A percentile compares a stretch with the other conserved stretches of the same genome.
These are phyloP conservation scores for Saccopteryx leptura DNA, from an alignment of 2,113 vertebrate genomes.

Conservation along the genomic window DNA sequence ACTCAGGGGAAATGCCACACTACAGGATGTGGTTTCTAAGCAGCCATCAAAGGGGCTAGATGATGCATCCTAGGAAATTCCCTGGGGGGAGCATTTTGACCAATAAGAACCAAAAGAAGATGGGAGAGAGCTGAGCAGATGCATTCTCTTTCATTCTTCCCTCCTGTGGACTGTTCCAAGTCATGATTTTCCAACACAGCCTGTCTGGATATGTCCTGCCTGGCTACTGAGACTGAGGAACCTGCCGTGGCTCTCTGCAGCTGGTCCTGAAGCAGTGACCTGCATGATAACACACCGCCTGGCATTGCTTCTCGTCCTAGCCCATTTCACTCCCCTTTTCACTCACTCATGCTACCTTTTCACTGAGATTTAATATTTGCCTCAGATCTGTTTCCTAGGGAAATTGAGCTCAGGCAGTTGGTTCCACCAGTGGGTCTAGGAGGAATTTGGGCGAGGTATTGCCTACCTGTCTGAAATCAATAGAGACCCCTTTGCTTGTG, in stretches of 20 bases:
- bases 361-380: not conserved
- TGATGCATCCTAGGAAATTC: not conserved
- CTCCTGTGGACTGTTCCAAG: not conserved
- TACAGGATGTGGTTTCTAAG: slow-evolving; percentile 28
- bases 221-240: not conserved
- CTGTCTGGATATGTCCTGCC: not conserved
- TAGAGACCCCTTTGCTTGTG: not conserved
- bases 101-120: not conserved
- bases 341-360: not conserved
- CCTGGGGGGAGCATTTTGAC: not conserved
- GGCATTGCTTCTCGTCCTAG: not conserved
- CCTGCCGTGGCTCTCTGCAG: not conserved
- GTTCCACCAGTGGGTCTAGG: not conserved
- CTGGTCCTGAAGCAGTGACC: not conserved
- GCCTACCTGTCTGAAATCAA: not conserved
- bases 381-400: slow-evolving; percentile 1
- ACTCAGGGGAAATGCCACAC: not conserved
- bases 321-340: not conserved
- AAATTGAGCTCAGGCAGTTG: not conserved
- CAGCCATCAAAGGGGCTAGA: not conserved
- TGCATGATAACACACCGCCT: not conserved
- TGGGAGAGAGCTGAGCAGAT: not conserved
- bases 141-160: not conserved
- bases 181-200: not conserved
- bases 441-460: not conserved